These are phyloP conservation scores for Lepus americanus DNA, from an alignment of 2,113 vertebrate species.

Conservation along the genomic window DNA sequence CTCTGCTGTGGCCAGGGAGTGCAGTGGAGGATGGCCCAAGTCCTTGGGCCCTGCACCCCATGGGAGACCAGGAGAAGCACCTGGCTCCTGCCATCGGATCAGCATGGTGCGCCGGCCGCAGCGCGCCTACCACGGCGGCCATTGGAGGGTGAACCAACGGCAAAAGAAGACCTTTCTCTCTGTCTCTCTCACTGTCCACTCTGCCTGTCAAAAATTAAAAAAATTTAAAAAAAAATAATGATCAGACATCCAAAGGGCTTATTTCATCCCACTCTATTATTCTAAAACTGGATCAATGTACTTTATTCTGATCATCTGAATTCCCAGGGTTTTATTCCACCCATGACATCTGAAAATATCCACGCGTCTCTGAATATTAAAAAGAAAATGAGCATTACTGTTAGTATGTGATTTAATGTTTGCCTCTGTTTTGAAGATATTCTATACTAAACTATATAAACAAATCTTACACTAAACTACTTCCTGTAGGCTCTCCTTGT, in stretches of 20 bases:
- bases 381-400: neutral
- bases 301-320: neutral
- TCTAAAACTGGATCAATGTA: neutral
- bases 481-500: constrained; percentile 1
- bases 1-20: no score
- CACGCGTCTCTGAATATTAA: constrained; percentile 14
- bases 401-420: neutral
- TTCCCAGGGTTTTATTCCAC: neutral
- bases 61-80: no score
- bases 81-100: no score
- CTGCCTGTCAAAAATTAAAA: no score
- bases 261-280: neutral
- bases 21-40: no score
- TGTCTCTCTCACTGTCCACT: no score
- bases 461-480: constrained; percentile 32
- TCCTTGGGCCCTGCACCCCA: no score
- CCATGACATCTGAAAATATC: neutral
- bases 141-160: no score
- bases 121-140: no score
- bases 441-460: neutral
- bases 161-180: no score
- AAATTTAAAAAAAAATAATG: neutral
- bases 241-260: constrained; percentile 15
- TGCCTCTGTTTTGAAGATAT: constrained; percentile 45
- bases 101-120: no score